Base-by-base conservation (phyloP, 2,888 invertebrate genomes). In the Ctena decussata region DNA sequence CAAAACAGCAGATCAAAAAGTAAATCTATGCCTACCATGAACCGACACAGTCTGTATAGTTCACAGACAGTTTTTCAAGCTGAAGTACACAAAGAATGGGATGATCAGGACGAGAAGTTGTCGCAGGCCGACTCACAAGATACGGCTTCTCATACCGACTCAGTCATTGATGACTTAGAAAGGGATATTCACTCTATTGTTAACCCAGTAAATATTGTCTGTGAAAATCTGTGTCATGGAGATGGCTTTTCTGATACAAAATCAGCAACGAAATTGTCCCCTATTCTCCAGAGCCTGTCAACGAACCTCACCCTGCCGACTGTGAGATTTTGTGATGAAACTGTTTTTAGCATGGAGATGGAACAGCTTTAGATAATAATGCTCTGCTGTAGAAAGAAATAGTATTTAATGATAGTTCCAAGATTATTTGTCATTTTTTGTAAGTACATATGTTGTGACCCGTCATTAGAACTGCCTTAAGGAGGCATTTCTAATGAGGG, bases 11-110 rank as follows among this genome's bases (percentile, higher is more conserved):
- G 86, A 74, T 71, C 89, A 30, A 91, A 92, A 84, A 93, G 92
- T 79, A 93, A 92, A 82, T 92, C 93, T 27, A 91, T 92, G 90
- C 93, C 92, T 8, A 89, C 88, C 6, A 88, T 92, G 75, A 83
- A 86, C 70, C 78, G 85, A 41, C 84, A 84, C 37, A 90, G 89
- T 53, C 76, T 91, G 53, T 90, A 91, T 44, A 90, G 90, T 39
- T 93, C 94, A 8, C 93, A 92, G 81, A 93, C 94, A 53, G 91
- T 94, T 21, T 91, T 93, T 69, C 91, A 93, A 57, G 94, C 93
- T 0, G 94, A 94, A 76, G 93, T 94, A 27, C 93, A 94, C 70
- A 93, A 94, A 80, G 94, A 93, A 49, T 94, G 94, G 94, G 93
- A 91, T 21, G 81, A 87, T 39, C 83, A 85, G 49, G 91, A 89